Percentiles rank a stretch among this genome's conserved stretches.
phyloP scores from a whole-genome alignment of 2,113 vertebrate genomes.

The Vidua macroura region DNA sequence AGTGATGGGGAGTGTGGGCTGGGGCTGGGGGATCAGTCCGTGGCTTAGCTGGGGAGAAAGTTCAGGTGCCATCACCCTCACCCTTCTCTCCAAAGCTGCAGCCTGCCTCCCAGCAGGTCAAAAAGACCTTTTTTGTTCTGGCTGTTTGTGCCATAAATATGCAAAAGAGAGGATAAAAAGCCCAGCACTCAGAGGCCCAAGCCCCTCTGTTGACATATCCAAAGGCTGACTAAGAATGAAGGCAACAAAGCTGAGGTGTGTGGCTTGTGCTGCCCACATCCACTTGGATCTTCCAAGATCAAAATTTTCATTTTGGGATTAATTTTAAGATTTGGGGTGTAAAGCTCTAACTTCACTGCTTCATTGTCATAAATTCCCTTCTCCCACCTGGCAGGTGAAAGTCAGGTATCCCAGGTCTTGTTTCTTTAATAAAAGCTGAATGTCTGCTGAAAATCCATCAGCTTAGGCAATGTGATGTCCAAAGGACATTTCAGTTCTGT shows the following conservation, averaged over 20 bases:
- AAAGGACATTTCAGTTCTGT: background rate
- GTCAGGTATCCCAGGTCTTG: background rate
- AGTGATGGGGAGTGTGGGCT: fast-evolving
- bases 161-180: background rate
- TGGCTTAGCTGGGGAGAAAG: background rate
- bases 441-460: background rate
- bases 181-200: fast-evolving
- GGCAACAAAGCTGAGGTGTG: background rate
- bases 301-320: background rate
- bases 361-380: background rate
- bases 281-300: background rate
- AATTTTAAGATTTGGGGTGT: background rate
- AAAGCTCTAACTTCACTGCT: background rate
- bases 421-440: background rate
- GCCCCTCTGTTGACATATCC: fast-evolving
- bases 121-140: background rate
- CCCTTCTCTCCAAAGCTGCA: background rate
- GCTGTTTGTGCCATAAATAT: background rate
- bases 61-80: background rate
- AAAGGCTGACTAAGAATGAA: no score
- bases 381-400: background rate
- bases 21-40: fast-evolving
- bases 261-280: background rate
- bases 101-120: background rate
- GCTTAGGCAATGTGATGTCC: background rate